Conservation (phyloP, 1,140 invertebrate species). For the Parasteatoda tepidariorum region DNA sequence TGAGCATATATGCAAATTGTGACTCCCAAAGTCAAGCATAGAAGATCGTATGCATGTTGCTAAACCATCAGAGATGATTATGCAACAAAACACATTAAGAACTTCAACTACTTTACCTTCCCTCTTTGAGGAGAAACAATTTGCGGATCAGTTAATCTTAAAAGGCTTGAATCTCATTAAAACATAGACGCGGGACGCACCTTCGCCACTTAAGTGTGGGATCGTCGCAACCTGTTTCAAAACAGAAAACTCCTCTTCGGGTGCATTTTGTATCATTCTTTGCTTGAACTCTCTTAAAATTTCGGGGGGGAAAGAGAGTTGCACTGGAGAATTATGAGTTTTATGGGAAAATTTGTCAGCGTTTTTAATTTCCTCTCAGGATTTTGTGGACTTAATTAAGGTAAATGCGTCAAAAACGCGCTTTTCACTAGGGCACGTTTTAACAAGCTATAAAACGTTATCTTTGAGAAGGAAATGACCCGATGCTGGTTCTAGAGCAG, state of each 20-base stretch:
- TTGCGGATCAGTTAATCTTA: conserved; percentile 8
- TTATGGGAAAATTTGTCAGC: background rate
- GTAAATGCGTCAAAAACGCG: background rate
- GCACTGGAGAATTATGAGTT: background rate
- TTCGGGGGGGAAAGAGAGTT: background rate
- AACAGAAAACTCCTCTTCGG: no score
- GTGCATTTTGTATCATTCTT: background rate
- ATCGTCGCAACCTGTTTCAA: conserved; percentile 5
- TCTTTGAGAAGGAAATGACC: background rate
- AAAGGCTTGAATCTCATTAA: background rate
- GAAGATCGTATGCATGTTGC: background rate
- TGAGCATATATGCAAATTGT: background rate
- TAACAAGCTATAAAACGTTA: background rate
- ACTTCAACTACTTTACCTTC: background rate
- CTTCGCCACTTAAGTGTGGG: background rate
- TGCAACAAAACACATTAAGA: background rate
- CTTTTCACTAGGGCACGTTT: background rate
- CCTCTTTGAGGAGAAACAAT: conserved; percentile 3
- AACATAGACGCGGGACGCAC: background rate
- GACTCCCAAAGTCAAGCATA: background rate
- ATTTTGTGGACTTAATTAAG: background rate
- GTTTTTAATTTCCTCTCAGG: background rate
- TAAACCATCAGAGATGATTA: background rate
- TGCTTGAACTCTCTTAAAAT: background rate
- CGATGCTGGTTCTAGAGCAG: no score